Evolutionary conservation across 2,113 vertebrate genomes (phyloP).

Genomic region (Boulengeromyrus knoepffleri): DNA sequence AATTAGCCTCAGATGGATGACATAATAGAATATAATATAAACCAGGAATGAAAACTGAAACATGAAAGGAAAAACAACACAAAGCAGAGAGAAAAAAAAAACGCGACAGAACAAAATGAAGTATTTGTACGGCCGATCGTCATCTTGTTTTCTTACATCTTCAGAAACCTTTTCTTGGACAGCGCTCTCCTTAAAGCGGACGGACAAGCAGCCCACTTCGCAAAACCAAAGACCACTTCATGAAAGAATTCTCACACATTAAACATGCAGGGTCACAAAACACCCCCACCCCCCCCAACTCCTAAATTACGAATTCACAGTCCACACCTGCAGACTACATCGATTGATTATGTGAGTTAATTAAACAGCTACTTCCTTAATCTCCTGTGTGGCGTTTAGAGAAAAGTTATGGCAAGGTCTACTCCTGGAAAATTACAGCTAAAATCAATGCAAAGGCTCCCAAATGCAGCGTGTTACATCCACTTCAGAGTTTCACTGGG

Average conservation of each 20-base stretch:
- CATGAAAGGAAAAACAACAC: not conserved
- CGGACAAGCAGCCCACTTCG: not conserved
- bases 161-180: not conserved
- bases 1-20: not conserved
- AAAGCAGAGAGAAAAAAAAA: not conserved
- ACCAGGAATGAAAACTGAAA: not conserved
- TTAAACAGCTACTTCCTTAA: conserved; percentile 38
- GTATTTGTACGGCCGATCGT: not conserved
- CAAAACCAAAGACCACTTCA: not conserved
- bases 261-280: not conserved
- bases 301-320: conserved; percentile 7
- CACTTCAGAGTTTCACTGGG: conserved; percentile 31
- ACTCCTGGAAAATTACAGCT: conserved; percentile 34
- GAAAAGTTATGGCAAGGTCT: conserved; percentile 44
- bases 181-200: not conserved
- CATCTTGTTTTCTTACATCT: too few relatives aligned
- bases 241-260: not conserved
- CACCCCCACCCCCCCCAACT: not conserved
- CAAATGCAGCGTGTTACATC: conserved; percentile 24
- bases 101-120: not conserved
- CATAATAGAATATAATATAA: not conserved
- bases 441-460: conserved; percentile 42
- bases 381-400: conserved; percentile 25
- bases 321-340: conserved; percentile 21
- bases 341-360: conserved; percentile 52